Evolutionary conservation across 2,888 invertebrate genomes (phyloP), one percentile per base, ranked within the genome.

Genomic region (Campopleginae sp.): DNA sequence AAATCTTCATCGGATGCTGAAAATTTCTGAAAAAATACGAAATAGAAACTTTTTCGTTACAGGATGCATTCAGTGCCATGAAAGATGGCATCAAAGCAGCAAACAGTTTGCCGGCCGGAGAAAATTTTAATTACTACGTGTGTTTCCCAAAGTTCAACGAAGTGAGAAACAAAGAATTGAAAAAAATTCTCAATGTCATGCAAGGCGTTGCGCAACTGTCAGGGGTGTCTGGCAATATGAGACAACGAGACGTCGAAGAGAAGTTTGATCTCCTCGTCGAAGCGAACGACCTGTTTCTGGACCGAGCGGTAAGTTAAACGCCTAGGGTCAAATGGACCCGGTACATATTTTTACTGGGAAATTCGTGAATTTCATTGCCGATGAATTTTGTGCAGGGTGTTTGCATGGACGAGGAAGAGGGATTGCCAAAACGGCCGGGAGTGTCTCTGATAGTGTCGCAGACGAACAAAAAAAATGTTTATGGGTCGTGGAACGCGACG

Each of bases 241-340:
- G 94, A 86, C 94, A 94, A 46, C 93, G 95, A 33, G 95, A 95
- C 81, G 88, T 94, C 1, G 96, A 96, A 72, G 96, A 96, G 87
- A 95, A 96, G 91, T 96, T 96, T 89, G 98, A 98, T 86, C 95
- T 97, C 89, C 91, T 98, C 14, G 94, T 96, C 38, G 98, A 98
- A 90, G 96, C 96, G 17, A 98, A 98, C 94, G 98, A 98, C 94
- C 95, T 95, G 68, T 95, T 98, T 84, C 94, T 98, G 71, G 98
- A 98, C 91, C 95, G 96, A 91, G 96, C 98, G 72, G 97, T 97
- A 91, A 96, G 96, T 88, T 14, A 33, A 33, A 5, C 2, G 33
- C 33, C 33, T 33, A 4, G 33, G 33, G 38, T 38, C 38, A 38
- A 38, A 38, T 38, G 1, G 38, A 38, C 38, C 38, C 38, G 1